Conservation (phyloP, 2,888 invertebrate species). For the Pachymerium ferrugineum region DNA sequence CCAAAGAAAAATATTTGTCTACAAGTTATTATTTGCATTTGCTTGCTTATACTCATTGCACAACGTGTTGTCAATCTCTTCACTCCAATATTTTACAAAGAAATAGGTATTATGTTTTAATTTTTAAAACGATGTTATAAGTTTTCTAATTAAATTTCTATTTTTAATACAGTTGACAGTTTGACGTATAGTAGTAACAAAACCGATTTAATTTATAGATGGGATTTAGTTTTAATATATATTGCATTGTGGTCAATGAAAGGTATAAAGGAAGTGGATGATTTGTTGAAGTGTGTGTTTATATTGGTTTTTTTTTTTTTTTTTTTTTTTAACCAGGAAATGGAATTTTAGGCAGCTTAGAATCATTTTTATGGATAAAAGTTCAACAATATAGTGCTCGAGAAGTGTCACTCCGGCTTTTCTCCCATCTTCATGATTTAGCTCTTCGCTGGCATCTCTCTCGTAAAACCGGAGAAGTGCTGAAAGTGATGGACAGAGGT, state of each 20-base stretch:
- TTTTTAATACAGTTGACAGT: slow-evolving; percentile 66
- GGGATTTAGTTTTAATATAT: slow-evolving; percentile 84
- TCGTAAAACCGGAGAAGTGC: slow-evolving; percentile 93
- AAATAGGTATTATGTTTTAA: slow-evolving; percentile 63
- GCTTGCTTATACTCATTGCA: slow-evolving; percentile 65
- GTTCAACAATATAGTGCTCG: slow-evolving; percentile 94
- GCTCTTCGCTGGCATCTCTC: slow-evolving; percentile 92
- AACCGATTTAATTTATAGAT: slow-evolving; percentile 62
- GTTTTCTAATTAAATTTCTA: slow-evolving; percentile 31
- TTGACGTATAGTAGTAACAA: slow-evolving; percentile 52
- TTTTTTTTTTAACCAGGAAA: slow-evolving; percentile 63
- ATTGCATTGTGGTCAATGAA: slow-evolving; percentile 86
- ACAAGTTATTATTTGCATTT: slow-evolving; percentile 75
- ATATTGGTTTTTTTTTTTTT: slow-evolving; percentile 17
- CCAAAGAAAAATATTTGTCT: slow-evolving; percentile 71
- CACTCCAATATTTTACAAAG: slow-evolving; percentile 87
- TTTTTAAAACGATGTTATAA: slow-evolving; percentile 18
- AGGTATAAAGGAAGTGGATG: slow-evolving; percentile 55
- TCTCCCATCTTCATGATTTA: slow-evolving; percentile 77
- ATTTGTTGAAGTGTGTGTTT: neutral
- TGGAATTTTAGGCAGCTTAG: slow-evolving; percentile 85
- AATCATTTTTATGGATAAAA: slow-evolving; percentile 89
- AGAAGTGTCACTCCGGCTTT: slow-evolving; percentile 76
- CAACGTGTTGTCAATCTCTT: slow-evolving; percentile 85
- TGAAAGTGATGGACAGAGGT: slow-evolving; percentile 94